Base-by-base conservation (phyloP, 2,888 invertebrate genomes). In the Megastigmus dorsalis region DNA sequence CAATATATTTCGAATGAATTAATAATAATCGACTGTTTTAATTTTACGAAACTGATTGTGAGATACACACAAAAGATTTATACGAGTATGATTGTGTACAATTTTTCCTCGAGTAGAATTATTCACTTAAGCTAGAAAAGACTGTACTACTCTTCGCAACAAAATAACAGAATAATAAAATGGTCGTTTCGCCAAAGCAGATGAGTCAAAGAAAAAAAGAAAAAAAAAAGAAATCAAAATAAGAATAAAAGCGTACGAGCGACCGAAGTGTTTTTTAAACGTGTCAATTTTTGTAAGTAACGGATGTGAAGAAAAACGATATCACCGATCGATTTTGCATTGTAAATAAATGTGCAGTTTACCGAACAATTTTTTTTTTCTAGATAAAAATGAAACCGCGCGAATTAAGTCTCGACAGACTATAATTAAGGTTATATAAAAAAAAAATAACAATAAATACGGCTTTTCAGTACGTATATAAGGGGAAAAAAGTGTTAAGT, bases 381-480 rank as follows among this genome's bases (percentile, higher is more conserved):
- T 52, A 54, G 3, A 2, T n/a, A 13, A 60, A 71, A n/a, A n/a
- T n/a, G n/a, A n/a, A 71, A 72, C 23, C 57, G 38, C 71, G 52
- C 52, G 62, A 77, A 74, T 79, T 77, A 54, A 75, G 45, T 70
- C 66, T 67, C 68, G 6, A 70, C 69, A 72, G 74, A 67, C 77
- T 74, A 70, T 73, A 73, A 69, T 60, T 71, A 75, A 66, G 43
- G 50, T 54, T 75, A 75, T 3, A 30, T 55, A 30, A 38, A 23
- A 48, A n/a, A 55, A 10, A 20, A 9, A 30, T 33, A 55, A 10
- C n/a, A 9, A 30, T 33, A 59, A 59, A 59, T 59, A 6, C 55
- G 26, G 65, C 41, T 57, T 41, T 38, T 45, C 3, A 1, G 20
- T 41, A 36, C n/a, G 57, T 26, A 30, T 18, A 15, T 33, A 28